Evolutionary conservation across 2,888 invertebrate genomes (phyloP), one percentile per base, ranked within the genome.

Genomic region (Tubiluchus corallicola): DNA sequence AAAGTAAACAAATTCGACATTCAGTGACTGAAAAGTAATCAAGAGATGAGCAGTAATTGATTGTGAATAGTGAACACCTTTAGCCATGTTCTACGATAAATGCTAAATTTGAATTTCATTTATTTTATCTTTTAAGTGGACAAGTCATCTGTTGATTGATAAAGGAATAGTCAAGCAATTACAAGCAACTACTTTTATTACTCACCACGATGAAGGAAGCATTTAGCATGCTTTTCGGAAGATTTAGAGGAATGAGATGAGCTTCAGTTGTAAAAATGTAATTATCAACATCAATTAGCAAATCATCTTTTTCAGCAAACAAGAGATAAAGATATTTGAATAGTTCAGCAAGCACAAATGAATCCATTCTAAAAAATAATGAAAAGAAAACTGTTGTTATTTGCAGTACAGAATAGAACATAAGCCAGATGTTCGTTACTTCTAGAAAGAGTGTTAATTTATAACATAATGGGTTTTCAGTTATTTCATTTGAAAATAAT

Each of bases 301-400:
- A 65, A 57, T 94, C 90, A 21, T 74, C 75, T 44, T 81, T 78
- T 53, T 92, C 81, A 21, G 88, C 77, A 63, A 96, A 98, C 46
- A 98, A 67, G 62, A 98, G 72, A 65, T 78, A 98, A 5, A 98
- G 70, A 63, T 98, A 98, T 65, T 98, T 98, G 59, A 98, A 83
- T 0, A 96, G 98, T 68, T 98, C 96, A 0, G 96, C 84, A 1
- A 98, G 70, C 0, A 98, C 88, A 68, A 87, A 98, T 0, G 94
- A 94, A 62, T 98, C 96, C 92, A 98, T 92, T 50, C 92, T 75
- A 54, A 29, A 56, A 47, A 21, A 9, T n/a, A 20, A 48, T 18
- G 60, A 29, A 46, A 21, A 16, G 15, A 15, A 20, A 37, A 2
- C 3, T 38, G 3, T 16, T n/a, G n/a, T n/a, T n/a, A 13, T 41